These are phyloP conservation scores for Oryzias dopingdopingensis DNA, from an alignment of 2,797 vertebrate genomes.

Conservation along the genomic window DNA sequence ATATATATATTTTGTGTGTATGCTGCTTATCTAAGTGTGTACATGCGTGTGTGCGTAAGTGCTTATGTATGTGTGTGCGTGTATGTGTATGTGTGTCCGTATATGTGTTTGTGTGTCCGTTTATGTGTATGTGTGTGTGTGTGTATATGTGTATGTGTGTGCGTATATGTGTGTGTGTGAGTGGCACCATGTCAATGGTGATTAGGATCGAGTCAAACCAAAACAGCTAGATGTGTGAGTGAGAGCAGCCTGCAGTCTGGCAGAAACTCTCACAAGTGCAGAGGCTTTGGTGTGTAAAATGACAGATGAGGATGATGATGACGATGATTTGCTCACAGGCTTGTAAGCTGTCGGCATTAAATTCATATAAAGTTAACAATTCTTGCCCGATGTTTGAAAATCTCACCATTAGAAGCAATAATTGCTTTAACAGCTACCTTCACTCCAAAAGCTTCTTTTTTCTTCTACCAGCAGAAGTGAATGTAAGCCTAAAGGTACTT, in stretches of 20 bases:
- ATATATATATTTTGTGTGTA: no score
- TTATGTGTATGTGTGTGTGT: background rate
- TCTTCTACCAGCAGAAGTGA: no score
- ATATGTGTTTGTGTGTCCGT: slow-evolving; percentile 1
- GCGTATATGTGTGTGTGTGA: background rate
- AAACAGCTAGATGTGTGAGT: slow-evolving; percentile 51
- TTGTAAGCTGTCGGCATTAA: slow-evolving; percentile 15
- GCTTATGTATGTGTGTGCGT: background rate
- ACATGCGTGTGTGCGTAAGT: no score
- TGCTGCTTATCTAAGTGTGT: no score
- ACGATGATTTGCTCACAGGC: slow-evolving; percentile 42
- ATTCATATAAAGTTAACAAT: background rate
- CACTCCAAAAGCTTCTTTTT: no score
- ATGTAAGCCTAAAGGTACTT: no score
- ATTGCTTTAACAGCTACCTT: no score
- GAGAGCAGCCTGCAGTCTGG: slow-evolving; percentile 36
- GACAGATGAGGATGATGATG: slow-evolving; percentile 39
- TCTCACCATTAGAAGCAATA: no score
- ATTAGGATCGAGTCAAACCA: slow-evolving; percentile 65
- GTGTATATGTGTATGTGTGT: background rate
- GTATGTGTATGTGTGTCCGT: background rate
- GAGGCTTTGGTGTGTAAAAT: slow-evolving; percentile 49
- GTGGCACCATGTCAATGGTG: slow-evolving; percentile 44
- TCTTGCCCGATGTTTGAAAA: background rate
- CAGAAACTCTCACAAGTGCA: slow-evolving; percentile 33